Evolutionary conservation across 1,140 invertebrate species (phyloP), one percentile per base, ranked within the genome.

Genomic region (Nasonia vitripennis): DNA sequence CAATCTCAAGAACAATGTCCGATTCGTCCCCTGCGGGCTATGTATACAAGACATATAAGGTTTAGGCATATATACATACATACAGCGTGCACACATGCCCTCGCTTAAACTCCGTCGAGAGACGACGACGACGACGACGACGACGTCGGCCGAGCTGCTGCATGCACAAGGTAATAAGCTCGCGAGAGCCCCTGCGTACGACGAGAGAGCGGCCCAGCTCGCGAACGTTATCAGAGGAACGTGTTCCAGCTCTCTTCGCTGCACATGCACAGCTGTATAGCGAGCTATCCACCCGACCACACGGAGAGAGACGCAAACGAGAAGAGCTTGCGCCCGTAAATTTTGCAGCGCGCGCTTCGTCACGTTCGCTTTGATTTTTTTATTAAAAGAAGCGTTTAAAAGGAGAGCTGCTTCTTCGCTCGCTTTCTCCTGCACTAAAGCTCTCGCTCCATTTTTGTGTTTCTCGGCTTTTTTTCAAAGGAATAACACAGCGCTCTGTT

Each of bases 281-380:
- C 34, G 27, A 37, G 14, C 48, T 75, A 7, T 9, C 41, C 41
- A 45, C 41, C 20, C 68, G 31, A 27, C 0, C 23, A 48, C 34
- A 62, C 37, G 20, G 34, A 14, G 34, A 3, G 34, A 3, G 34
- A 5, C 37, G 41, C 41, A 67, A 77, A 45, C 34, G 73, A 45
- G 55, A 83, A 67, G 70, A 77, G 48, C 75, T 78, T 83, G 67
- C 37, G 37, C 23, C 41, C 75, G 62, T 83, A 78, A 78, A 83
- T 79, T 84, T 62, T 79, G 10, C 48, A 73, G 23, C 75, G 55
- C 67, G 14, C 68, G 67, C 70, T 74, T 79, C 70, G 83, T 78
- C 83, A 84, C 68, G 77, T 84, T 79, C 83, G 67, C 83, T 79
- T 84, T 84, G 83, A 84, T 84, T 84, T 79, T 79, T 78, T 83